These are phyloP conservation scores for Nomada flava DNA, from an alignment of 2,888 invertebrate genomes.

Conservation along the genomic window DNA sequence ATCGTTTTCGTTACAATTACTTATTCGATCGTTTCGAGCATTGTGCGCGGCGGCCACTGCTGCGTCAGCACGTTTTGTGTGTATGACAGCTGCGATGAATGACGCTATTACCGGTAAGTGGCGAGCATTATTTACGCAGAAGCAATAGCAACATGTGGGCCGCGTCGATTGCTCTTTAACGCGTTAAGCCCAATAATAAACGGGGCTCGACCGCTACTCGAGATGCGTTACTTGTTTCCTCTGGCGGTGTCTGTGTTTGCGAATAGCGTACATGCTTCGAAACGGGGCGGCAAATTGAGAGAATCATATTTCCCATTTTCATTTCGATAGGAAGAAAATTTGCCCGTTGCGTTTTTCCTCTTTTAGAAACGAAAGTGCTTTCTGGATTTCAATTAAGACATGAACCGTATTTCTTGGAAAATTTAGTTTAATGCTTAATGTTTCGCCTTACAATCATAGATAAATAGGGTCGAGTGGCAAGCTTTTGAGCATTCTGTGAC, in stretches of 20 bases:
- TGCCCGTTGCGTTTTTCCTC: too few relatives aligned
- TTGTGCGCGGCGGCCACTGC: constrained; percentile 39
- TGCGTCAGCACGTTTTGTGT: constrained; percentile 51
- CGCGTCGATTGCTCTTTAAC: constrained; percentile 62
- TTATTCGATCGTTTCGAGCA: constrained; percentile 63
- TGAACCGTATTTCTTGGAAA: too few relatives aligned
- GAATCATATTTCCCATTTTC: too few relatives aligned
- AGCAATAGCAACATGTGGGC: constrained; percentile 60
- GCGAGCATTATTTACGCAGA: constrained; percentile 66
- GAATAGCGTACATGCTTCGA: neutral
- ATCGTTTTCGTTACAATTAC: constrained; percentile 70
- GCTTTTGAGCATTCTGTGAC: too few relatives aligned
- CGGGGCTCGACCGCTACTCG: neutral
- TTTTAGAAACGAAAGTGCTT: too few relatives aligned
- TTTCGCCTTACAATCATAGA: too few relatives aligned
- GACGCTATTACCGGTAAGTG: constrained; percentile 65
- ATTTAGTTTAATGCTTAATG: too few relatives aligned
- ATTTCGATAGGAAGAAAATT: too few relatives aligned
- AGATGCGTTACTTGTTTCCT: constrained; percentile 4
- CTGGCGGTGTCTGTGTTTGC: neutral
- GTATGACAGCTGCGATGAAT: constrained; percentile 66
- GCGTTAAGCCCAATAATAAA: constrained; percentile 38
- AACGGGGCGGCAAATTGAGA: too few relatives aligned
- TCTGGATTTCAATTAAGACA: neutral
- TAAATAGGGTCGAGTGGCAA: too few relatives aligned